These are phyloP conservation scores for Thereva nobilitata DNA, from an alignment of 2,888 invertebrate genomes.

Conservation along the genomic window DNA sequence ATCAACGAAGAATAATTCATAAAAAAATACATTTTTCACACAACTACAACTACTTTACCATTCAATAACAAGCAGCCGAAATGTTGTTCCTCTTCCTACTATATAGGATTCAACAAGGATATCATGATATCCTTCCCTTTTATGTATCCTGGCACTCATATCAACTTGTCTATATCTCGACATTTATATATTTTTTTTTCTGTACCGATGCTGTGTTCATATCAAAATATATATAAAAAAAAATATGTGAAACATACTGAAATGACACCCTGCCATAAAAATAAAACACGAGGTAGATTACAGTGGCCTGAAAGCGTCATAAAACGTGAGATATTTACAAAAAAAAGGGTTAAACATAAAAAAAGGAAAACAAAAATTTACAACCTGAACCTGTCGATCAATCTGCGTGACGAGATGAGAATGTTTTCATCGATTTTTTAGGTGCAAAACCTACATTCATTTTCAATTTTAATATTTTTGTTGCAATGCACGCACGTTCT, in stretches of 20 bases:
- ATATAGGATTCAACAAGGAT: too few relatives aligned
- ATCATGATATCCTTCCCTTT: too few relatives aligned
- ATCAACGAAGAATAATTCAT: too few relatives aligned
- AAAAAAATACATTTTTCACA: too few relatives aligned
- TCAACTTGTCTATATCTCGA: too few relatives aligned
- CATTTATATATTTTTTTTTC: too few relatives aligned
- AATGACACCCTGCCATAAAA: slow-evolving; percentile 17
- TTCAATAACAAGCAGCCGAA: too few relatives aligned
- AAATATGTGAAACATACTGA: not conserved
- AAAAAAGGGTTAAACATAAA: not conserved
- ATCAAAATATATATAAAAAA: slow-evolving; percentile 14
- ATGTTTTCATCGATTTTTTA: slow-evolving; percentile 1
- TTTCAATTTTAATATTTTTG: slow-evolving; percentile 3
- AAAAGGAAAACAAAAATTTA: slow-evolving; percentile 11
- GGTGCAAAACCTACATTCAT: slow-evolving; percentile 13
- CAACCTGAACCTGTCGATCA: slow-evolving; percentile 15
- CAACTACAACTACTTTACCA: too few relatives aligned
- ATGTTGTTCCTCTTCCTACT: too few relatives aligned
- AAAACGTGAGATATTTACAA: slow-evolving; percentile 5
- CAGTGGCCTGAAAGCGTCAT: slow-evolving; percentile 15
- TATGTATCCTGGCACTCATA: too few relatives aligned
- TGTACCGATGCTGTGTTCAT: slow-evolving; percentile 12
- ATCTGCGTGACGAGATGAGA: slow-evolving; percentile 5
- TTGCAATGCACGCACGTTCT: too few relatives aligned
- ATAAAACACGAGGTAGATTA: slow-evolving; percentile 20